Percentiles rank a stretch among this genome's conserved stretches.
phyloP scores from a whole-genome alignment of 2,888 invertebrate species.

The Drosophila parthenogenetica region DNA sequence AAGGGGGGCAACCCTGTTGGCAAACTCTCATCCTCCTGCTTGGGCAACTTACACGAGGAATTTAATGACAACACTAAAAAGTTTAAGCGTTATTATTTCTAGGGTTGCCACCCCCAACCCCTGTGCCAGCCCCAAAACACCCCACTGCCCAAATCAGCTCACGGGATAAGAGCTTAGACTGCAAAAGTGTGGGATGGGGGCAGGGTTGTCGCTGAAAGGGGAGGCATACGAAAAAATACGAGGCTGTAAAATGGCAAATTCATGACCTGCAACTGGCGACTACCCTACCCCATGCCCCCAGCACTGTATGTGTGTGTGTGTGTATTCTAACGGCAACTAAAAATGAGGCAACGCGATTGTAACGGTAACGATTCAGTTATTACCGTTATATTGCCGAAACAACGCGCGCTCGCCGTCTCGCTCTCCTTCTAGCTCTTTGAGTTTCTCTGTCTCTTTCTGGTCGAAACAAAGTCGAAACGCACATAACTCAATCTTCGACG shows the following conservation, averaged over 20 bases:
- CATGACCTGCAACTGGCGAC: conserved; percentile 83
- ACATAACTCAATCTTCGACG: conserved; percentile 84
- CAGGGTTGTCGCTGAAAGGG: not conserved
- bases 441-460: conserved; percentile 31
- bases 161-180: conserved; percentile 75
- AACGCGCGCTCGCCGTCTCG: conserved; percentile 54
- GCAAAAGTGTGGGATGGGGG: conserved; percentile 1
- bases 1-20: conserved; percentile 6
- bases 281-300: conserved; percentile 3
- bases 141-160: conserved; percentile 64
- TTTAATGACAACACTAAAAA: conserved; percentile 85
- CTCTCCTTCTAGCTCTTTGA: not conserved
- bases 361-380: conserved; percentile 81
- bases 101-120: conserved; percentile 71
- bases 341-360: conserved; percentile 72
- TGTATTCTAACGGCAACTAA: conserved; percentile 78
- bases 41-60: conserved; percentile 83
- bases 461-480: conserved; percentile 80
- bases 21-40: conserved; percentile 6
- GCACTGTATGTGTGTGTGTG: conserved; percentile 29
- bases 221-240: conserved; percentile 78
- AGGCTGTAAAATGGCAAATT: conserved; percentile 85
- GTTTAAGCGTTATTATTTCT: conserved; percentile 85
- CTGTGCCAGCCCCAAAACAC: not conserved
- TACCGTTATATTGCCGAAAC: conserved; percentile 83